A percentile compares a stretch with the other conserved stretches of the same genome.
These are phyloP conservation scores for Halocaridina rubra DNA, from an alignment of 2,888 invertebrate genomes.

Conservation along the genomic window DNA sequence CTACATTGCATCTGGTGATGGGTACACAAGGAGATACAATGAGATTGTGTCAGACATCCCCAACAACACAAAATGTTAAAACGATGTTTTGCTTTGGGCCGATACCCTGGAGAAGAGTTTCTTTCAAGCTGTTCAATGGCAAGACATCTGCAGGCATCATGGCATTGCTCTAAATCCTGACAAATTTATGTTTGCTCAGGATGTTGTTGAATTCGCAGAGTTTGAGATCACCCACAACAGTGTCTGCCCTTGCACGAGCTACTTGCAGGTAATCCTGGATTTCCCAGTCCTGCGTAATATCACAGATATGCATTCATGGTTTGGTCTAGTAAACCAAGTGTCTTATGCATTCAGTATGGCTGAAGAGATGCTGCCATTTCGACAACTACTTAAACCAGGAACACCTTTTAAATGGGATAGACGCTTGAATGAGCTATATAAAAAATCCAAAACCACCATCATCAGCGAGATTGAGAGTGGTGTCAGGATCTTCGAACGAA, in stretches of 20 bases:
- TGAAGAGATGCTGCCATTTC: too few species aligned
- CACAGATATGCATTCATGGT: neutral
- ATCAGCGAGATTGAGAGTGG: neutral
- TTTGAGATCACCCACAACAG: too few species aligned
- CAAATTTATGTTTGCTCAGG: conserved; percentile 26
- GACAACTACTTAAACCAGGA: too few species aligned
- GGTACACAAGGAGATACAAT: conserved; percentile 4
- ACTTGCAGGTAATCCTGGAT: neutral
- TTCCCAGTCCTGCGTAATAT: conserved; percentile 1
- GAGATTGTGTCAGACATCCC: conserved; percentile 7
- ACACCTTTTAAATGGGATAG: too few species aligned
- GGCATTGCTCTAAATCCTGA: conserved; percentile 31
- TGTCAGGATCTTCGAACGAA: conserved; percentile 5
- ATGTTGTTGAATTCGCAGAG: conserved; percentile 29
- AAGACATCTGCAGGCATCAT: neutral
- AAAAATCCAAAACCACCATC: conserved; percentile 7
- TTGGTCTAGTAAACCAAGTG: too few species aligned
- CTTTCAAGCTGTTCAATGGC: conserved; percentile 7
- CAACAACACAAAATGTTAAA: conserved; percentile 9
- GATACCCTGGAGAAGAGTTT: neutral
- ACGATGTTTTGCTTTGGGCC: conserved; percentile 32
- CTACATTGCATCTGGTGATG: too few species aligned
- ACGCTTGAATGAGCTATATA: neutral
- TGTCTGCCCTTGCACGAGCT: too few species aligned
- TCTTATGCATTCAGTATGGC: too few species aligned